A percentile compares a stretch with the other conserved stretches of the same genome.
Evolutionary conservation across 64 coral and sea anemone genomes (phyloP).

Genomic region (Trachythela sp.): DNA sequence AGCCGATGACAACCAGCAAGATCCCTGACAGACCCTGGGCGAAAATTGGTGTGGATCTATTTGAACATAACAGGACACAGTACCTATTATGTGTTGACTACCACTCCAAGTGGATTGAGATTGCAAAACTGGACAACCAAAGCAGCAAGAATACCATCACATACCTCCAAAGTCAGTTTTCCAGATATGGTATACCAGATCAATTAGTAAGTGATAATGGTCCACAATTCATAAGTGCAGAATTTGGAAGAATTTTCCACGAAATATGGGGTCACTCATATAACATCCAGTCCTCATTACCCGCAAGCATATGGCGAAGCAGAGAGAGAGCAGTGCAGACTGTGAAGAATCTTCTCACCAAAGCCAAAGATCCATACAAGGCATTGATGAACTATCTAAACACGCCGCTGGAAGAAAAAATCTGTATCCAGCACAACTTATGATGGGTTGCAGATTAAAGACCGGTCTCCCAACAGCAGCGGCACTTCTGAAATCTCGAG

Average conservation of each 20-base stretch:
- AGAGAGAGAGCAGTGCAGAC: constrained; percentile 41
- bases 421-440: constrained; percentile 31
- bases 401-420: constrained; percentile 39
- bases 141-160: not conserved
- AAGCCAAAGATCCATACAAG: constrained; percentile 52
- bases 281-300: constrained; percentile 39
- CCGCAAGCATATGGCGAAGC: constrained; percentile 33
- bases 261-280: constrained; percentile 41
- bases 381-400: constrained; percentile 48
- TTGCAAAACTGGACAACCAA: constrained; percentile 16
- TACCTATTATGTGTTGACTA: constrained; percentile 47
- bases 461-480: constrained; percentile 31
- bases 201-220: constrained; percentile 55
- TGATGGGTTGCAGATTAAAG: constrained; percentile 52
- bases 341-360: constrained; percentile 28
- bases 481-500: constrained; percentile 37
- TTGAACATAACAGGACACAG: constrained; percentile 22
- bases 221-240: constrained; percentile 27
- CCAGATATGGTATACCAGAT: constrained; percentile 47
- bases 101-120: constrained; percentile 62
- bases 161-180: constrained; percentile 49
- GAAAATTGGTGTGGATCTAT: constrained; percentile 54
- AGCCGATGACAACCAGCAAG: constrained; percentile 37
- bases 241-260: constrained; percentile 33
- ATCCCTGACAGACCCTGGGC: constrained; percentile 54